Evolutionary conservation across 2,797 vertebrate genomes (phyloP), one percentile per base, ranked within the genome.

Genomic region (Anguilla pacifica): DNA sequence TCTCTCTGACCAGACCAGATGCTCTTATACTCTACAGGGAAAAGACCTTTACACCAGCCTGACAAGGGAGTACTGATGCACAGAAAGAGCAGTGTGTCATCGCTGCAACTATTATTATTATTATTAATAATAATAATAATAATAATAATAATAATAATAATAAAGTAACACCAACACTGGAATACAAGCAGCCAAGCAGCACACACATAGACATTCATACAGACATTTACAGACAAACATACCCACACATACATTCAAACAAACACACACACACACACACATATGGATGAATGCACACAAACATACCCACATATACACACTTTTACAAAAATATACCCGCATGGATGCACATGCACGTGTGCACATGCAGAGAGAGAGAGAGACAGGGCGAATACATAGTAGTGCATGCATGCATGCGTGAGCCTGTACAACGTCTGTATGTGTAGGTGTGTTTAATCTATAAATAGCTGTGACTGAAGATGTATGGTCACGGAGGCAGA

Each of bases 381-480:
- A 28, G 64, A 70, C 9, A 70, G 25, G 28, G 64, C 2, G 59
- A 4, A 19, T 59, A 15, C 57, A 59, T 22, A 61, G 59, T 61
- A 61, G 59, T 51, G 49, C 49, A 51, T 72, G 77, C 9, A 3
- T 49, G 39, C 28, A 9, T 81, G n/a, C 15, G 77, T 49, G 77
- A 3, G 72, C 3, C 10, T 77, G 35, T 19, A 2, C 7, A 9
- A 0, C 15, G 35, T 19, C 3, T 43, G 35, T 43, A 35, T 77
- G 35, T 43, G 15, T 19, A 35, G 15, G 31, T 43, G 17, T 77
- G 72, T 43, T 39, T 43, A 6, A 39, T 17, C 72, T 77, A 77
- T 77, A 77, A 77, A 77, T 77, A 77, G 35, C 72, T 15, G 72
- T 77, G 72, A 77, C 43, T 35, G 72, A 43, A 13, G 72, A 77